Base-by-base conservation (phyloP, 53 echinoderm and acorn worm genomes). In the Stichopus horrens region DNA sequence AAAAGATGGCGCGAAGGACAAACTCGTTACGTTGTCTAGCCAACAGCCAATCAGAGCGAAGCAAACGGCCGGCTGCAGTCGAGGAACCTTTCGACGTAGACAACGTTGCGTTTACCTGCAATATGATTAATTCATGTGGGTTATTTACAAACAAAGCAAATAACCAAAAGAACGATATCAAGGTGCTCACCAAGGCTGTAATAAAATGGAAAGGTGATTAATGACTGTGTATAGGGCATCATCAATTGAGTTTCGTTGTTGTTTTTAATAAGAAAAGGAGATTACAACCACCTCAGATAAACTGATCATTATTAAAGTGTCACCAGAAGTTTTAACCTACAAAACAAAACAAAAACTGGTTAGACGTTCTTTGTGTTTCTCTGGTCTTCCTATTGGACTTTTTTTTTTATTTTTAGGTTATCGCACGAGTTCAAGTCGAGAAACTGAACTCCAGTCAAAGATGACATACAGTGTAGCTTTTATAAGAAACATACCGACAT, bases 41-140 rank as follows among this genome's bases (percentile, higher is more conserved):
- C 74, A 76, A 23, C 88, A 86, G 75, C 93, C 93, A 93, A 93
- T 93, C 93, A 93, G 83, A 77, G 57, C 52, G 55, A 65, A 73
- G 21, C 74, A 19, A 19, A 14, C 37, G 37, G 37, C 37, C 37
- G 37, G 37, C 54, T 68, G 71, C 37, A 37, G 37, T 37, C 37
- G 37, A 37, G 37, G 37, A 37, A 37, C 37, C 37, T 75, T 37
- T 37, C 37, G 0, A 37, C 37, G 60, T 66, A 63, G 85, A 85
- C 85, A 20, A 51, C 67, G 85, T 66, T 37, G 85, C 23, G 63
- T 85, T 59, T 74, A 87, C 87, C 87, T 87, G 87, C 75, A 87
- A 87, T 74, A 75, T 87, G 87, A 87, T 87, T 87, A 87, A 87
- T 87, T 54, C 71, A 75, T 75, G 87, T 87, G 55, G 74, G 87